Evolutionary conservation across 2,888 invertebrate genomes (phyloP).

Genomic region (Allacma fusca): DNA sequence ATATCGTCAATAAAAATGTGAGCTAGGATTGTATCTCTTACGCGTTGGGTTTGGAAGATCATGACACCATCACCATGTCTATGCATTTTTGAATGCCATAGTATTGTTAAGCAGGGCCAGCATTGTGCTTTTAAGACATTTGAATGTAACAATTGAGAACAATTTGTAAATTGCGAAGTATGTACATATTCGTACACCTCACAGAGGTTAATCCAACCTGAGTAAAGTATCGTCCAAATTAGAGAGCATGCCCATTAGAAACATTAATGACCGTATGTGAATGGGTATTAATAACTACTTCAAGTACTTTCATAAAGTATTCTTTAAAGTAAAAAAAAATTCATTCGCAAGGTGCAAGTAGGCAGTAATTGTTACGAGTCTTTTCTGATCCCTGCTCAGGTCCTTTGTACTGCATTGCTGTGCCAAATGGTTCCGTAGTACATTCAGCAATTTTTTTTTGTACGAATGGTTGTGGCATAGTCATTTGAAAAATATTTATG

Average conservation of each 20-base stretch:
- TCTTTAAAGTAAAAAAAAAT: not conserved
- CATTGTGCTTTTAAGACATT: not conserved
- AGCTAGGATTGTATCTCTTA: no score
- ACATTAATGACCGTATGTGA: conserved; percentile 16
- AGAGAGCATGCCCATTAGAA: not conserved
- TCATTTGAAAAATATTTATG: no score
- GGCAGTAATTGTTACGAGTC: not conserved
- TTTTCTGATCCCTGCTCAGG: no score
- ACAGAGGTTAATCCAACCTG: not conserved
- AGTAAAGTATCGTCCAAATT: not conserved
- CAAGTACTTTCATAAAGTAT: not conserved
- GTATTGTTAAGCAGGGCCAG: no score
- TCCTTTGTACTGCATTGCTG: no score
- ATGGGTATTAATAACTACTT: conserved; percentile 7
- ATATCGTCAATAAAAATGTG: no score
- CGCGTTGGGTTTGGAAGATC: no score
- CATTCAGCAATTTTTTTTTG: no score
- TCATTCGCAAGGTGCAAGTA: not conserved
- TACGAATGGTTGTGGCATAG: no score
- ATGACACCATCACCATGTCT: no score
- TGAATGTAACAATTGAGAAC: not conserved
- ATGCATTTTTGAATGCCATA: not conserved
- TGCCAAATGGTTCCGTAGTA: no score
- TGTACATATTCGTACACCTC: not conserved
- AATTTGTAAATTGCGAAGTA: not conserved